Base-by-base conservation (phyloP, 2,797 vertebrate genomes). In the Gymnocypris eckloni region DNA sequence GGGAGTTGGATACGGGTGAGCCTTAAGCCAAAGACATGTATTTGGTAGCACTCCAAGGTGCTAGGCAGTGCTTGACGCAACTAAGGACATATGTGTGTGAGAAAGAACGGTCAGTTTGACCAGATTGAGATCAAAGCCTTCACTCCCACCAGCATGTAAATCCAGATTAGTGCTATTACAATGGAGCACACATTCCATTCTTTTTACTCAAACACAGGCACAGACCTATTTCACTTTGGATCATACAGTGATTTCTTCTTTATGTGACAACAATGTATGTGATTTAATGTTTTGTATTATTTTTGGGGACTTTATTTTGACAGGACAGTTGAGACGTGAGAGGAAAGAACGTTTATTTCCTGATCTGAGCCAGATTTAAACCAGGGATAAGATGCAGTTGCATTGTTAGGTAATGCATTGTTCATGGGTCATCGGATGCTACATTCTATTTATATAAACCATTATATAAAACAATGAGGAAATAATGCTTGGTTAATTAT, bases 181-280 rank as follows among this genome's bases (percentile, higher is more conserved):
- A 61, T 43, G 15, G 25, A 85, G 52, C 43, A 73, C 61, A 88
- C 79, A 89, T 89, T 90, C 82, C 80, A 71, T 86, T 89, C 86
- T 41, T 16, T 59, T 67, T 7, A 71, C 43, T 54, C 2, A 50
- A 59, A 41, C 45, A 78, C 18, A 71, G 11, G 22, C 77, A 72
- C 11, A 52, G 1, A 54, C 6, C 50, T 75, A n/a, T 33, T 59
- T 73, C 2, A 59, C 18, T 43, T 22, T 59, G 1, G 39, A 20
- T 12, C 11, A 54, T 54, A 3, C 33, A 15, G 22, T 6, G 6
- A 79, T 61, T n/a, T 25, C 4, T 43, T 43, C 37, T 41, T 59
- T 20, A 33, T 33, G 33, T 33, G 4, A 43, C n/a, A 67, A 22
- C 10, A 67, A 80, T 28, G n/a, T 25, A 8, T 45, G 18, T 18